phyloP scores from a whole-genome alignment of 2,797 vertebrate species.

The Orestias chungarensis region DNA sequence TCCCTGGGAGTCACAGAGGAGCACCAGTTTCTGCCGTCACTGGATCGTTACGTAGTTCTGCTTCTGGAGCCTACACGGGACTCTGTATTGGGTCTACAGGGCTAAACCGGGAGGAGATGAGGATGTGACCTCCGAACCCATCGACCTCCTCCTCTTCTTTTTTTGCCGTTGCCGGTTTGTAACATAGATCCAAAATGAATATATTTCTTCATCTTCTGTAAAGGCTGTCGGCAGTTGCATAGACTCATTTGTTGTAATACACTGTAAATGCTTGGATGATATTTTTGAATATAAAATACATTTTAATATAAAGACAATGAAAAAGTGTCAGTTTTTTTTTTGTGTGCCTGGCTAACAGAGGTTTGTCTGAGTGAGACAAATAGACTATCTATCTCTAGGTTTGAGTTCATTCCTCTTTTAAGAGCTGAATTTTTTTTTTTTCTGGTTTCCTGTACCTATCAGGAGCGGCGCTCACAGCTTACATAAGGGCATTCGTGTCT shows the following conservation, averaged over 20 bases:
- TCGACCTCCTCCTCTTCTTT: conserved; percentile 49
- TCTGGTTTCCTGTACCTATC: conserved; percentile 24
- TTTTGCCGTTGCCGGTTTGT: conserved; percentile 74
- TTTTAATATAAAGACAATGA: conserved; percentile 48
- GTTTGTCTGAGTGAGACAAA: not conserved
- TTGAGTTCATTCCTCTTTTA: conserved; percentile 37
- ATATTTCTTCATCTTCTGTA: conserved; percentile 85
- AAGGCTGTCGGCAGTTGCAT: conserved; percentile 79
- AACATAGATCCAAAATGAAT: conserved; percentile 74
- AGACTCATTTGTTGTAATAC: conserved; percentile 81
- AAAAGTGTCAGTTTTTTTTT: conserved; percentile 30
- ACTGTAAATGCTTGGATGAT: conserved; percentile 85
- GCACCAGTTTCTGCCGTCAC: conserved; percentile 45
- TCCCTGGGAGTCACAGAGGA: conserved; percentile 40
- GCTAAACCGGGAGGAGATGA: conserved; percentile 57
- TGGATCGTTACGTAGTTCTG: conserved; percentile 55
- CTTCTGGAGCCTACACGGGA: conserved; percentile 36
- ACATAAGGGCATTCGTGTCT: conserved; percentile 48
- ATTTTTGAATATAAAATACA: conserved; percentile 84
- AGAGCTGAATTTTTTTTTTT: conserved; percentile 25
- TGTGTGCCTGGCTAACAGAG: conserved; percentile 1
- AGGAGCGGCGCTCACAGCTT: conserved; percentile 37
- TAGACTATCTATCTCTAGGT: conserved; percentile 11
- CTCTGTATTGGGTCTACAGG: conserved; percentile 55
- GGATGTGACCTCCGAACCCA: conserved; percentile 51